A percentile compares a stretch with the other conserved stretches of the same genome.
Evolutionary conservation across 2,797 vertebrate genomes (phyloP).

Genomic region (Schizopygopsis pylzovi): DNA sequence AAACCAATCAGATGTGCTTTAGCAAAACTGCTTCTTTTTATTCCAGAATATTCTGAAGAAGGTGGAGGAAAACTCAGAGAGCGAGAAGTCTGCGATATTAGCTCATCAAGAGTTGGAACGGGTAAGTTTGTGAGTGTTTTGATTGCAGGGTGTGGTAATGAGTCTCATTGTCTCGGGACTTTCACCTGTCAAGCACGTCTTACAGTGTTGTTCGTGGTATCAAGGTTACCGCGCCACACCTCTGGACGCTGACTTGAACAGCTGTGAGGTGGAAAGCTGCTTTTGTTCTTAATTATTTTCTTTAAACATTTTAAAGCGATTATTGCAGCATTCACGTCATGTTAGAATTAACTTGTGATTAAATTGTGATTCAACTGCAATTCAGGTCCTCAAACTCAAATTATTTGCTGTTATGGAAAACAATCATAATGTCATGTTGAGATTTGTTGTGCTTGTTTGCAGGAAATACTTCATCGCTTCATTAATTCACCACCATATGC

Average conservation of each 20-base stretch:
- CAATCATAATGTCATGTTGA: neutral
- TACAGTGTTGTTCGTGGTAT: neutral
- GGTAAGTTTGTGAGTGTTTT: constrained; percentile 73
- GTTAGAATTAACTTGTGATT: neutral
- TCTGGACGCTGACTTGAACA: constrained; percentile 5
- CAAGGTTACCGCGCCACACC: constrained; percentile 21
- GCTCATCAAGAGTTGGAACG: constrained; percentile 91
- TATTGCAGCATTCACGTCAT: neutral
- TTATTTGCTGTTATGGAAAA: neutral
- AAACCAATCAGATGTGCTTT: neutral
- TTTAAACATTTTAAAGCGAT: neutral
- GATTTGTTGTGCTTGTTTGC: neutral
- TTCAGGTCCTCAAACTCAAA: neutral
- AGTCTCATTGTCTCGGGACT: constrained; percentile 30
- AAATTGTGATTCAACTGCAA: neutral
- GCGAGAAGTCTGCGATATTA: constrained; percentile 86
- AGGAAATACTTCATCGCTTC: neutral
- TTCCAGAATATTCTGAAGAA: constrained; percentile 94
- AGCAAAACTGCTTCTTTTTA: constrained; percentile 15
- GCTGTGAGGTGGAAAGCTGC: constrained; percentile 5
- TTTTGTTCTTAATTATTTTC: constrained; percentile 9
- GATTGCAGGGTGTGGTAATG: constrained; percentile 26
- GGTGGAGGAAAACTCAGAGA: constrained; percentile 88
- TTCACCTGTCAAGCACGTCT: constrained; percentile 35
- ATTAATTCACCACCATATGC: neutral